These are phyloP conservation scores for Callitettix versicolor DNA, from an alignment of 1,140 invertebrate genomes.

Conservation along the genomic window DNA sequence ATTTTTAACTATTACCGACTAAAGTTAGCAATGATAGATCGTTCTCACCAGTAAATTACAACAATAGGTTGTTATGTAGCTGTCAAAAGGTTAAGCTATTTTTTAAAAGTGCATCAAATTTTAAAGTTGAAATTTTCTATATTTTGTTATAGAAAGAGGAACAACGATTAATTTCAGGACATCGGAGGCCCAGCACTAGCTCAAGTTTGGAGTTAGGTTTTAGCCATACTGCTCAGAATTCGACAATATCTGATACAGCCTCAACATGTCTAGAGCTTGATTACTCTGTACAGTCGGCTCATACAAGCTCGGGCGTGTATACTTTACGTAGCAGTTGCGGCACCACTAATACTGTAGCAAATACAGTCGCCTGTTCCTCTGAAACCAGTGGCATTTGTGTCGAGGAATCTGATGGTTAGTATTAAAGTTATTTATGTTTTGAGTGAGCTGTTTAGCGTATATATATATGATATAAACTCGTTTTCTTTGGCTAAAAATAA, in stretches of 20 bases:
- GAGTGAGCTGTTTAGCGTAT: too few relatives aligned
- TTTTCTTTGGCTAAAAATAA: too few relatives aligned
- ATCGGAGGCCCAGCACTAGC: slow-evolving; percentile 47
- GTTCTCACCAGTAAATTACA: too few relatives aligned
- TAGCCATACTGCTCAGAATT: slow-evolving; percentile 74
- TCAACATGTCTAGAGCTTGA: slow-evolving; percentile 40
- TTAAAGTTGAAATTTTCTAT: too few relatives aligned
- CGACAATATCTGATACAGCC: slow-evolving; percentile 52
- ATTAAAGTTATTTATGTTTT: too few relatives aligned
- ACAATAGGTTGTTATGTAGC: too few relatives aligned
- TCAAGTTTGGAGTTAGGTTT: slow-evolving; percentile 69
- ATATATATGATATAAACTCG: too few relatives aligned
- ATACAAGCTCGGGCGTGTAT: slow-evolving; percentile 28
- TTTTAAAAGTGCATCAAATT: too few relatives aligned
- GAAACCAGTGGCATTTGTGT: slow-evolving; percentile 39
- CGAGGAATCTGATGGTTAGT: slow-evolving; percentile 22
- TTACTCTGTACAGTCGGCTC: slow-evolving; percentile 38
- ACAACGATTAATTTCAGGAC: not conserved
- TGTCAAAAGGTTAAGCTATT: too few relatives aligned
- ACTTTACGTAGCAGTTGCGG: slow-evolving; percentile 32
- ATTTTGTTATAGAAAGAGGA: slow-evolving; percentile 5
- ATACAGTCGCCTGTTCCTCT: slow-evolving; percentile 34
- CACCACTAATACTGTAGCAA: slow-evolving; percentile 32
- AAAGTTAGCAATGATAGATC: too few relatives aligned
- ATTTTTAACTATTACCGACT: too few relatives aligned